These are phyloP conservation scores for Siniperca knerii DNA, from an alignment of 2,113 vertebrate genomes.

Conservation along the genomic window DNA sequence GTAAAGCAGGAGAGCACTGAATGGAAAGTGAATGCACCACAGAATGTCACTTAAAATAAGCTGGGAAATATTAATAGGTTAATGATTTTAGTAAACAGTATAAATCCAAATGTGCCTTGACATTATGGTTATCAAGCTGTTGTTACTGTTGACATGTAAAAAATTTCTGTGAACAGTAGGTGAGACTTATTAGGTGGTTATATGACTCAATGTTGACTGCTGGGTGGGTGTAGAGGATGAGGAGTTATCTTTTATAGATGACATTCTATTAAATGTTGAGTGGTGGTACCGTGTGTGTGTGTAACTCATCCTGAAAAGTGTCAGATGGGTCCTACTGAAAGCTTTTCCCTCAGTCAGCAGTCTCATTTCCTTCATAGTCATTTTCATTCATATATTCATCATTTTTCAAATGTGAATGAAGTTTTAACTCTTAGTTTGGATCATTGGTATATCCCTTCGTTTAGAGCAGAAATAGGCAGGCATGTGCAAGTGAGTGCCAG, in stretches of 20 bases:
- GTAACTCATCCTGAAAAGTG: slow-evolving; percentile 64
- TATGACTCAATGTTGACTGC: slow-evolving; percentile 34
- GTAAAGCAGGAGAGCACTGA: neutral
- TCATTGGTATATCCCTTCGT: neutral
- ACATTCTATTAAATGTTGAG: neutral
- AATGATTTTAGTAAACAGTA: neutral
- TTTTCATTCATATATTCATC: slow-evolving; percentile 53
- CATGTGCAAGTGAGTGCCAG: neutral
- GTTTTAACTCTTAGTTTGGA: neutral
- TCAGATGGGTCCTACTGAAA: slow-evolving; percentile 25
- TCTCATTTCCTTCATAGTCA: slow-evolving; percentile 31
- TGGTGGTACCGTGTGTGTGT: slow-evolving; percentile 1
- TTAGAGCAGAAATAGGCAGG: neutral
- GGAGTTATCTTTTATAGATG: neutral
- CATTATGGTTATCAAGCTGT: neutral
- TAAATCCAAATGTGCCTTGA: neutral
- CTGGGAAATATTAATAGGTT: too few relatives aligned
- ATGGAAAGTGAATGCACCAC: neutral
- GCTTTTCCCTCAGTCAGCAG: slow-evolving; percentile 28
- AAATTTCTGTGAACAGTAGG: slow-evolving; percentile 34
- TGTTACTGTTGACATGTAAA: slow-evolving; percentile 4
- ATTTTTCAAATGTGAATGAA: slow-evolving; percentile 43
- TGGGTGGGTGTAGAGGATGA: slow-evolving; percentile 20
- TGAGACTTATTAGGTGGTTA: slow-evolving; percentile 39
- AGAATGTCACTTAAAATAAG: neutral